Evolutionary conservation across 2,113 vertebrate genomes (phyloP), one percentile per base, ranked within the genome.

Genomic region (Prietella phreatophila): DNA sequence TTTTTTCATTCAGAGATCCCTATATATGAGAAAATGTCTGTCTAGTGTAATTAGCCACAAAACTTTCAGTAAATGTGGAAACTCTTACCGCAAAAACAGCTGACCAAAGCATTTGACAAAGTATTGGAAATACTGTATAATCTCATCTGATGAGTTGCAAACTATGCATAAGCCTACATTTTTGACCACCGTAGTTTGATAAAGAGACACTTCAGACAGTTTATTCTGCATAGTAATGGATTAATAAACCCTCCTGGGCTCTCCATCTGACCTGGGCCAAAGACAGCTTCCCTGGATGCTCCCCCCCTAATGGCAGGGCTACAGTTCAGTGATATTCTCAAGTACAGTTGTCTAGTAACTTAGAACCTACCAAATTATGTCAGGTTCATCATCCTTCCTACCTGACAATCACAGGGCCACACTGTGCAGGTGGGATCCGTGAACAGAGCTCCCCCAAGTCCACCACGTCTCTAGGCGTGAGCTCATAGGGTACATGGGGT

Each of bases 391-490:
- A 53, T 20, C 19, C 60, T 39, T 3, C 56, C 17, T 86, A 96
- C 96, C 95, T 96, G 84, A 94, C 94, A 0, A 96, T 96, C 56
- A 93, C 58, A 17, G 96, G 96, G 19, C 96, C 96, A 83, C 96
- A 96, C 90, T 95, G 94, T 53, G 93, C 89, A 56, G 96, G 95
- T 13, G 93, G 94, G 84, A 96, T 93, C 92, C 94, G 95, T 78
- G 91, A 86, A 88, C 96, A 96, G 75, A 96, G 94, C 20, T 95
- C 94, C 92, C 95, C 94, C 81, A 96, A 94, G 33, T 95, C 95
- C 91, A 96, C 92, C 76, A 96, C 92, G 84, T 96, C 95, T 2
- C 91, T 92, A 27, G 95, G 94, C 4, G 93, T 94, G 83, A 96
- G 92, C 92, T 96, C 91, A 11, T 93, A 96, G 55, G 92, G 92